phyloP scores from a whole-genome alignment of 1,140 invertebrate genomes.

The Formica exsecta region DNA sequence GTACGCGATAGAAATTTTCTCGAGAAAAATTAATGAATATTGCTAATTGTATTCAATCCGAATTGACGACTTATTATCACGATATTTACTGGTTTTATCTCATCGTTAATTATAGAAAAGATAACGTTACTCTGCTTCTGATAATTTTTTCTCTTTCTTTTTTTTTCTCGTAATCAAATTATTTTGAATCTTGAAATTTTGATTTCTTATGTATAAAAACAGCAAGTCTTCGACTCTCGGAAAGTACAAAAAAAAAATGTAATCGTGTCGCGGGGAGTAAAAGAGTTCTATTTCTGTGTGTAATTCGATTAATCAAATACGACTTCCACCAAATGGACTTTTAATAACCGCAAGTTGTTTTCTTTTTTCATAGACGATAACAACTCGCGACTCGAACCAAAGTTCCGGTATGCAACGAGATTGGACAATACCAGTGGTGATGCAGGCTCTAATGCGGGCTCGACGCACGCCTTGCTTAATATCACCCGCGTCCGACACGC shows the following conservation, averaged over 20 bases:
- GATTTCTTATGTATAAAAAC: background rate
- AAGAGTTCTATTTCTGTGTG: background rate
- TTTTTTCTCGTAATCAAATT: background rate
- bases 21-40: too few species aligned
- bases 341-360: slow-evolving; percentile 5
- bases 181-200: too few species aligned
- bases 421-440: background rate
- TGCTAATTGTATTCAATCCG: background rate
- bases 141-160: background rate
- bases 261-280: too few species aligned
- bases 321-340: background rate
- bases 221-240: background rate
- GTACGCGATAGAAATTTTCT: background rate
- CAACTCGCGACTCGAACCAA: slow-evolving; percentile 36
- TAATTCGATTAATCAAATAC: background rate
- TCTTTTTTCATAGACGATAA: slow-evolving; percentile 34
- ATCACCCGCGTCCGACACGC: slow-evolving; percentile 34
- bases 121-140: background rate
- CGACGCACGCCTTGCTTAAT: slow-evolving; percentile 45
- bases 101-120: background rate
- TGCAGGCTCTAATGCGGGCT: background rate
- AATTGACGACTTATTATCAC: background rate
- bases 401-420: slow-evolving; percentile 23
- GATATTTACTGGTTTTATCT: background rate
- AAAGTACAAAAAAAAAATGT: background rate